A percentile compares a stretch with the other conserved stretches of the same genome.
Evolutionary conservation across 2,797 vertebrate genomes (phyloP).

Genomic region (Semotilus atromaculatus): DNA sequence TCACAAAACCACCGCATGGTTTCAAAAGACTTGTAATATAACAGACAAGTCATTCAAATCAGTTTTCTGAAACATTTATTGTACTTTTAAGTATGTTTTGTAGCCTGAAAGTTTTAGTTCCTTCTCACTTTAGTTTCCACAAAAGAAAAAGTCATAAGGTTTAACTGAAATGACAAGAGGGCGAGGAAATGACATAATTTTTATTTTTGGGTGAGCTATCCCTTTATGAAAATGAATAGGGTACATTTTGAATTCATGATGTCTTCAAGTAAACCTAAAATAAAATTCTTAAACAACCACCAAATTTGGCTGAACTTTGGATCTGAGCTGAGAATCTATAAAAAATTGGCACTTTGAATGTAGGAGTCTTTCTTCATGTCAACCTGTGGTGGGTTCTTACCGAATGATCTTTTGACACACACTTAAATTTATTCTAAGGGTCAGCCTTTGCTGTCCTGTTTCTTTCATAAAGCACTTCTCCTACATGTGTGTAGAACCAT

Average conservation of each 20-base stretch:
- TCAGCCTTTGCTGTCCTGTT: background rate
- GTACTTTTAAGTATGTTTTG: background rate
- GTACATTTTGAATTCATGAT: background rate
- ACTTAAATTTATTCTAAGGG: background rate
- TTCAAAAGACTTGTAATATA: background rate
- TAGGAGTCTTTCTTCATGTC: conserved; percentile 3
- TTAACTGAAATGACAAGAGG: background rate
- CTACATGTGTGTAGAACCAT: conserved; percentile 22
- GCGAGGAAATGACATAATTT: background rate
- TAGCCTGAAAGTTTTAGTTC: background rate
- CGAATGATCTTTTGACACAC: background rate
- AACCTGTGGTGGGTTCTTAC: background rate
- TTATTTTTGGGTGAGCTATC: background rate
- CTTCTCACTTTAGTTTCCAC: background rate
- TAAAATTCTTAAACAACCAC: background rate
- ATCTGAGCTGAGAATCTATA: background rate
- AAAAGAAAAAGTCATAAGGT: background rate
- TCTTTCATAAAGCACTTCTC: conserved; percentile 17
- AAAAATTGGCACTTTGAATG: conserved; percentile 1
- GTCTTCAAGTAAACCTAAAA: background rate
- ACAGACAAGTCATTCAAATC: background rate
- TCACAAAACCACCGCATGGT: background rate
- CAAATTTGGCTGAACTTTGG: conserved; percentile 6
- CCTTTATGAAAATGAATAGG: background rate
- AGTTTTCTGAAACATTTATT: background rate